Evolutionary conservation across 2,113 vertebrate species (phyloP).

Genomic region (Phaethornis superciliosus): DNA sequence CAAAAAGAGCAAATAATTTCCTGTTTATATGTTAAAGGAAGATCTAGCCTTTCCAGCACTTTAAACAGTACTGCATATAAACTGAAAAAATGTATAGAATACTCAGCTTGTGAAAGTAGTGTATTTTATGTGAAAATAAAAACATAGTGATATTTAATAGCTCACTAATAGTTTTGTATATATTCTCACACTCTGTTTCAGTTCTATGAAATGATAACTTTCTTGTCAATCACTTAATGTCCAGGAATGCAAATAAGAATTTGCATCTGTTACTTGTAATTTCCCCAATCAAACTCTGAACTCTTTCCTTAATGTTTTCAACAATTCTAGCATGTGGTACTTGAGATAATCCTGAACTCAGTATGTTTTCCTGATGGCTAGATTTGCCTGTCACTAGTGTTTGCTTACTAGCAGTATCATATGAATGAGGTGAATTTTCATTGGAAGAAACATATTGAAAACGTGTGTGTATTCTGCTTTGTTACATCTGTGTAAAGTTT

Average conservation of each 20-base stretch:
- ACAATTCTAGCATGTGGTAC: conserved; percentile 61
- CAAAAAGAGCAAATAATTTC: conserved; percentile 53
- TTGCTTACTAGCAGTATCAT: conserved; percentile 76
- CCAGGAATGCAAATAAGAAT: conserved; percentile 48
- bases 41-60: conserved; percentile 1
- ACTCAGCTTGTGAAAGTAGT: neutral
- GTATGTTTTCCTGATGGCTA: conserved; percentile 73
- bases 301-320: conserved; percentile 61
- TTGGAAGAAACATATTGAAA: conserved; percentile 81
- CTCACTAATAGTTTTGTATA: conserved; percentile 9
- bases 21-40: conserved; percentile 37
- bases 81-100: neutral
- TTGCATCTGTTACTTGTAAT: conserved; percentile 51
- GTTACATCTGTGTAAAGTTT: conserved; percentile 74
- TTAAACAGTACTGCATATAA: neutral
- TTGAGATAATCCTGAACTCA: conserved; percentile 66
- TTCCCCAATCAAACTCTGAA: conserved; percentile 15
- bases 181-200: conserved; percentile 1
- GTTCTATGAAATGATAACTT: neutral
- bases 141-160: neutral
- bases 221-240: conserved; percentile 28
- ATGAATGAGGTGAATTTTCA: conserved; percentile 73
- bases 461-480: conserved; percentile 76
- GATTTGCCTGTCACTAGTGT: conserved; percentile 73
- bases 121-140: conserved; percentile 2